Evolutionary conservation across 2,113 vertebrate genomes (phyloP), one percentile per base, ranked within the genome.

Genomic region (Tetraodon nigroviridis): DNA sequence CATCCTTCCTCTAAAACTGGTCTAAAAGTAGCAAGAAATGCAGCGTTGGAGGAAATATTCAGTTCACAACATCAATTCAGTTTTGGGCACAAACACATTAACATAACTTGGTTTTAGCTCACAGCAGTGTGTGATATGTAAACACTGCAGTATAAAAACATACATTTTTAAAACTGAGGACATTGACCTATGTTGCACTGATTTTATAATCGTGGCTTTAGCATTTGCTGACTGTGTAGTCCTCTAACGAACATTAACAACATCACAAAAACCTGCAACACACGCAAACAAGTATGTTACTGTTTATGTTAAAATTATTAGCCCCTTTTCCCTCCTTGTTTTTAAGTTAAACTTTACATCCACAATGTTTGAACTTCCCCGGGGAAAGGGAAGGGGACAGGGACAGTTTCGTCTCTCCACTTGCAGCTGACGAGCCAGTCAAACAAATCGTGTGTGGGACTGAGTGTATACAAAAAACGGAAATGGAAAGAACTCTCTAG

Each of bases 401-500:
- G 60, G 65, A 64, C 62, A 44, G 44, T 67, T 58, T 60, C n/a
- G 57, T 37, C 52, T 48, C 22, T 64, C 63, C 51, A 21, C 51
- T 78, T 8, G 15, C 29, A 47, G 61, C 70, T 60, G 64, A 82
- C 59, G 45, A 27, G 37, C 47, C 67, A 81, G 82, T 86, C 82
- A 85, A 81, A 83, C 80, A 86, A 64, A 84, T 69, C 41, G 78
- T 83, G 82, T 76, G 80, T 64, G 75, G 66, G 53, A 64, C 22
- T 20, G 44, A 61, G 59, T 64, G 59, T 52, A 51, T 50, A 55
- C 16, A 24, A 56, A 41, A 64, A 17, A 53, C 27, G 46, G 53
- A 47, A 55, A 56, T 17, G n/a, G n/a, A 41, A 51, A 29, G 24
- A 27, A 44, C 42, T 61, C 44, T 53, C 68, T 11, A 15, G 2